Evolutionary conservation across 2,797 vertebrate genomes (phyloP).

Genomic region (Cephalopachus bancanus): DNA sequence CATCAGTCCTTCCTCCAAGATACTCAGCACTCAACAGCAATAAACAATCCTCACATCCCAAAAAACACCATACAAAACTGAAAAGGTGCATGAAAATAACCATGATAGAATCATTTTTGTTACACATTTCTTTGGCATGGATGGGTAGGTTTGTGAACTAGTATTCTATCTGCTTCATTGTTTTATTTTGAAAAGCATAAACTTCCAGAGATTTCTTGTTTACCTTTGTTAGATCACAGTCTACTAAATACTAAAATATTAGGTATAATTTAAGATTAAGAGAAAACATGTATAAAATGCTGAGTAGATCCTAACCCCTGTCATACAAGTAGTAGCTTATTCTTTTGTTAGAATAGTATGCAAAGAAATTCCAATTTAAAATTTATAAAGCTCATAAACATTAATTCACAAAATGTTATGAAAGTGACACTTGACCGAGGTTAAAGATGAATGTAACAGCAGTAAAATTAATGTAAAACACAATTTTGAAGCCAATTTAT

Average conservation of each 20-base stretch:
- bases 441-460: not conserved
- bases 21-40: not conserved
- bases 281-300: not conserved
- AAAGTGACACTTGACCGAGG: not conserved
- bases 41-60: not conserved
- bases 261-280: not conserved
- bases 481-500: not conserved
- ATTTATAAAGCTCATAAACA: not conserved
- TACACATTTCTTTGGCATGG: not conserved
- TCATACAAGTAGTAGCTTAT: not conserved
- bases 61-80: not conserved
- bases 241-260: not conserved
- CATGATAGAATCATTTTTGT: not conserved
- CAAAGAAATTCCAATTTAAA: conserved; percentile 46
- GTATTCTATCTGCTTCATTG: not conserved
- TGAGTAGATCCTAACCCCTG: not conserved
- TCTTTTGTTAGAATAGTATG: not conserved
- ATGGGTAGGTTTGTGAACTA: not conserved
- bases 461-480: not conserved
- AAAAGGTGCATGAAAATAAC: not conserved
- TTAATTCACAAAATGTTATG: not conserved
- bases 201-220: not conserved
- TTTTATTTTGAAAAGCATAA: not conserved
- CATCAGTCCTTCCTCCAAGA: not conserved
- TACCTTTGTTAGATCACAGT: not conserved